Base-by-base conservation (phyloP, 1,140 invertebrate genomes). In the Papilio helenus region DNA sequence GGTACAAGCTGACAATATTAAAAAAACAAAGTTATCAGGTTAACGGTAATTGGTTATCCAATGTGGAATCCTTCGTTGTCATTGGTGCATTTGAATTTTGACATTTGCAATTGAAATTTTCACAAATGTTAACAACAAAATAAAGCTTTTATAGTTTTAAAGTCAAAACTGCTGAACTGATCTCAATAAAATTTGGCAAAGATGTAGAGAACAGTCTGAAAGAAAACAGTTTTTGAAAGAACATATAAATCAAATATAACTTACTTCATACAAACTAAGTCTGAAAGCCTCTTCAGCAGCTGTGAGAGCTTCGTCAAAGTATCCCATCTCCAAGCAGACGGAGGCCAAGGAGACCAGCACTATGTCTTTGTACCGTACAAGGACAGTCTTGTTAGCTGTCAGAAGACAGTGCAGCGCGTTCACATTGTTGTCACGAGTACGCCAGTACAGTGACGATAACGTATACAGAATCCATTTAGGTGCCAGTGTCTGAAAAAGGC, bases 361-460 rank as follows among this genome's bases (percentile, higher is more conserved):
- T 9, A 97, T 92, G 87, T 97, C 96, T 81, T 95, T 94, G 68
- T 91, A 89, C 10, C 83, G 81, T 10, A 76, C 49, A 0, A 95
- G 95, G 18, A 95, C 95, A 18, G 88, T 89, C 51, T 95, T 93
- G 26, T 95, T 90, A 1, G 96, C 96, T 44, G 95, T 90, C 51
- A 96, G 94, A 10, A 97, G 94, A 84, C 97, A 97, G 79, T 96
- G 95, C n/a, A 97, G 85, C 0, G 96, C 96, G 87, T 96, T 96
- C 20, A 93, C 90, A 23, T 95, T 95, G 83, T 96, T 96, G 5
- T 95, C 95, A 8, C 96, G 93, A 2, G 96, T 95, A 14, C 96
- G 93, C 96, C 96, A 97, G 86, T 97, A 97, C 3, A 97, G 89
- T n/a, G 96, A 96, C 0, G 96, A 95, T 58, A 97, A 88, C 18